Conservation (phyloP, 2,113 vertebrate species). For the Rhizomys pruinosus region DNA sequence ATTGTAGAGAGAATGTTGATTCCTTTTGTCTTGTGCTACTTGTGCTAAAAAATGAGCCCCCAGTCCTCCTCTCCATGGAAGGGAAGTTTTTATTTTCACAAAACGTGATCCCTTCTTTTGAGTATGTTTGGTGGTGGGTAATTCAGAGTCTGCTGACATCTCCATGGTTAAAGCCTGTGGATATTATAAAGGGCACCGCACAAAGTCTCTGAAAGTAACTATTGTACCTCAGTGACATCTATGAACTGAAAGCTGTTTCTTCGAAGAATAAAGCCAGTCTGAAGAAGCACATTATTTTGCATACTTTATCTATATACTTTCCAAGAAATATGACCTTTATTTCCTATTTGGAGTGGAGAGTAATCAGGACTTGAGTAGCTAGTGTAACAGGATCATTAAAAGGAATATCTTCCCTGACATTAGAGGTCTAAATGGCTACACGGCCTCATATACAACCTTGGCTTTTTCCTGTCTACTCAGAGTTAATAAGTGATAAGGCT, state of each 20-base stretch:
- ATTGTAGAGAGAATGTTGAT: slow-evolving; percentile 43
- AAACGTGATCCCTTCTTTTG: slow-evolving; percentile 47
- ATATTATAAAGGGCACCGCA: not conserved
- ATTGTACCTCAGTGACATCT: slow-evolving; percentile 79
- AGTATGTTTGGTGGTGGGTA: slow-evolving; percentile 17
- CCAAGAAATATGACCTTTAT: slow-evolving; percentile 88
- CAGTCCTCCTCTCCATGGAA: not conserved
- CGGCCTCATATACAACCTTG: slow-evolving; percentile 88
- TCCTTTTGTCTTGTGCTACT: slow-evolving; percentile 51
- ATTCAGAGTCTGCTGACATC: slow-evolving; percentile 18
- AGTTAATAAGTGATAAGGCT: slow-evolving; percentile 92
- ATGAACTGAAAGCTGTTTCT: slow-evolving; percentile 84
- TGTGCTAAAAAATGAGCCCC: not conserved
- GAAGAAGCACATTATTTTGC: slow-evolving; percentile 87
- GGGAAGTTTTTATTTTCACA: not conserved
- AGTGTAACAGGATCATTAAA: slow-evolving; percentile 87
- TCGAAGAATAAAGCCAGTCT: slow-evolving; percentile 83
- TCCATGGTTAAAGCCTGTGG: slow-evolving; percentile 47
- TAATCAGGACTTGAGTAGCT: slow-evolving; percentile 84
- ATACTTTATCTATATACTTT: slow-evolving; percentile 86
- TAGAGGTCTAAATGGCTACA: slow-evolving; percentile 87
- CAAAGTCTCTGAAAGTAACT: slow-evolving; percentile 68
- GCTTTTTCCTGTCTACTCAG: slow-evolving; percentile 87
- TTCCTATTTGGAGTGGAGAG: slow-evolving; percentile 86
- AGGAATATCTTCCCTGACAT: slow-evolving; percentile 87